Base-by-base conservation (phyloP, 2,888 invertebrate species). In the Dicycla oo region DNA sequence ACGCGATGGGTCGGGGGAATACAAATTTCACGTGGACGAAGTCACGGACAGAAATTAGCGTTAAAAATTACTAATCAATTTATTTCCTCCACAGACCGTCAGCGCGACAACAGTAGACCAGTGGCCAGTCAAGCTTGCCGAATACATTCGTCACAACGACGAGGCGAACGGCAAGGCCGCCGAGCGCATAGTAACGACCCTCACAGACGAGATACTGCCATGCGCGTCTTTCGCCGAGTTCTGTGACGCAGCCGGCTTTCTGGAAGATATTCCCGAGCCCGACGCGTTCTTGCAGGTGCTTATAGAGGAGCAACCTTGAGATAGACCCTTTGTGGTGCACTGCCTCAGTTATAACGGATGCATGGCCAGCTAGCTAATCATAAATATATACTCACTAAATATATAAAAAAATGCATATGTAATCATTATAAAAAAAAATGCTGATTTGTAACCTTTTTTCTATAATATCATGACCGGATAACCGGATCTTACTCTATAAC, bases 61-160 rank as follows among this genome's bases (percentile, higher is more conserved):
- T n/a, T n/a, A n/a, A n/a, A n/a, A n/a, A n/a, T n/a, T n/a, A n/a
- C n/a, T n/a, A n/a, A n/a, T n/a, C 34, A 34, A 34, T 5, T 34
- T 34, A 34, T 51, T 15, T 62, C 60, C 13, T 62, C 93, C 93
- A 38, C 96, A 98, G 97, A 97, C 96, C 91, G 97, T 98, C 56
- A 96, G 96, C 67, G 97, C 98, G 54, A 96, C 96, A 7, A 95
- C 96, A 13, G 97, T 98, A 78, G 98, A 98, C 84, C 98, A 98
- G 86, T 99, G 99, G 99, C 97, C 99, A 40, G 97, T 97, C 60
- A 97, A 97, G 76, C 95, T 99, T 69, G 99, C 99, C 30, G 99
- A 99, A 92, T 99, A 98, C 92, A 98, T 99, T 89, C 97, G 99
- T 3, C 98, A 98, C 92, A 99, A 98, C 94, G 99, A 99, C 95